Evolutionary conservation across 2,113 vertebrate species (phyloP).

Genomic region (Gavialis gangeticus): DNA sequence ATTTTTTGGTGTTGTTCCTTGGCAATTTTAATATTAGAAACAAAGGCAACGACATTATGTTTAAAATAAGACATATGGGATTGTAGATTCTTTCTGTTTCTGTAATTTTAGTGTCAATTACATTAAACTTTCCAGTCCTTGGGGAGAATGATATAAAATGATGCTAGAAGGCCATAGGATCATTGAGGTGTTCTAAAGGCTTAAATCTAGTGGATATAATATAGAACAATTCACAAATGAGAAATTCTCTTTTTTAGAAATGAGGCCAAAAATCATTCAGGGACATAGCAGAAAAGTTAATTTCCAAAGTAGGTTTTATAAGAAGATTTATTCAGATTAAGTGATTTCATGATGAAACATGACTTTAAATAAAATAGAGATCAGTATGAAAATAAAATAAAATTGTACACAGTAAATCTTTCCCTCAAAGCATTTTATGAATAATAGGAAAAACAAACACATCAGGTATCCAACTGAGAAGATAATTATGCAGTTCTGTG

Average conservation of each 20-base stretch:
- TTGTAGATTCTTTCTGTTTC: background rate
- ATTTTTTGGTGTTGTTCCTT: background rate
- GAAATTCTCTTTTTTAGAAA: background rate
- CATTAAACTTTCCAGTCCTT: background rate
- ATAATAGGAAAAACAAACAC: slow-evolving; percentile 80
- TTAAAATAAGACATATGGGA: background rate
- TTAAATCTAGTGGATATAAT: background rate
- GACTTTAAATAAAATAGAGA: slow-evolving; percentile 85
- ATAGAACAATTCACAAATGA: background rate
- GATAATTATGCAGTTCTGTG: slow-evolving; percentile 70
- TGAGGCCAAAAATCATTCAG: rapidly evolving
- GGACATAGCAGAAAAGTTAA: slow-evolving; percentile 50
- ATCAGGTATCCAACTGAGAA: slow-evolving; percentile 62
- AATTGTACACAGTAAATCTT: slow-evolving; percentile 77
- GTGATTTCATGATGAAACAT: slow-evolving; percentile 81
- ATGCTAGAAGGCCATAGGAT: background rate
- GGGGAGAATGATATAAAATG: background rate
- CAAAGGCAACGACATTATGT: background rate
- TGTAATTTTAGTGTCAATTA: background rate
- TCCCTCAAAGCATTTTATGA: slow-evolving; percentile 74
- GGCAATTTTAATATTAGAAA: background rate
- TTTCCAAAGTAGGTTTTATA: slow-evolving; percentile 66
- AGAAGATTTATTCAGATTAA: slow-evolving; percentile 83
- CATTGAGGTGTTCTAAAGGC: background rate
- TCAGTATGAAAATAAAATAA: slow-evolving; percentile 85